Base-by-base conservation (phyloP, 2,113 vertebrate species). In the Oryzias javanicus region DNA sequence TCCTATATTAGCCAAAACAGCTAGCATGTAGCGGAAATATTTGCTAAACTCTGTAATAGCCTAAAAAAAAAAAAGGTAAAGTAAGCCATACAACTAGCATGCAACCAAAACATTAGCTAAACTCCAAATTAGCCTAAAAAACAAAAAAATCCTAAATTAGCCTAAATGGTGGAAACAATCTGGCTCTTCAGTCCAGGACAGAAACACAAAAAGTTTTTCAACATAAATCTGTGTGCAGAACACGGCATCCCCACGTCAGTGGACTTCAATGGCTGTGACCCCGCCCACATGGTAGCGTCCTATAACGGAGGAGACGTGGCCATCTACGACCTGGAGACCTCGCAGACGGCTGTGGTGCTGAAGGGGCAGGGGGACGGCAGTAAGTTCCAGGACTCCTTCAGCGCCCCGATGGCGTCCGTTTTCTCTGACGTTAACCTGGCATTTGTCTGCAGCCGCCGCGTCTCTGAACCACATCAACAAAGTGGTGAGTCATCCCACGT, bases 401-500 rank as follows among this genome's bases (percentile, higher is more conserved):
- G 4, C 3, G n/a, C 10, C 4, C 10, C 1, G 3, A 17, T 17
- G 35, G 35, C 35, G 35, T 35, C 35, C 10, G 35, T 35, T 35
- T 35, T 35, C 35, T 35, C 35, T 12, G 35, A 35, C 12, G 22
- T 3, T 35, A 12, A 35, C 35, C 40, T 12, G 42, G 6, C 5
- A 13, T 45, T 6, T 19, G 14, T 12, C 12, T 22, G 4, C 76
- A 98, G 96, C 91, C 67, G 81, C 92, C 72, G 92, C 94, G 19
- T 92, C 91, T 51, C 92, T 52, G 69, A 93, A 92, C 88, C 95
- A 99, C 55, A 98, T 99, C 89, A 97, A 98, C 75, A 96, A 94
- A 83, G 94, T 97, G 84, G 97, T 98, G 80, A 97, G 94, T 88
- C 96, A 99, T 83, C 96, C 97, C 60, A 98, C 96, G n/a, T 90